phyloP scores from a whole-genome alignment of 2,888 invertebrate species.

The Drosophila eohydei region DNA sequence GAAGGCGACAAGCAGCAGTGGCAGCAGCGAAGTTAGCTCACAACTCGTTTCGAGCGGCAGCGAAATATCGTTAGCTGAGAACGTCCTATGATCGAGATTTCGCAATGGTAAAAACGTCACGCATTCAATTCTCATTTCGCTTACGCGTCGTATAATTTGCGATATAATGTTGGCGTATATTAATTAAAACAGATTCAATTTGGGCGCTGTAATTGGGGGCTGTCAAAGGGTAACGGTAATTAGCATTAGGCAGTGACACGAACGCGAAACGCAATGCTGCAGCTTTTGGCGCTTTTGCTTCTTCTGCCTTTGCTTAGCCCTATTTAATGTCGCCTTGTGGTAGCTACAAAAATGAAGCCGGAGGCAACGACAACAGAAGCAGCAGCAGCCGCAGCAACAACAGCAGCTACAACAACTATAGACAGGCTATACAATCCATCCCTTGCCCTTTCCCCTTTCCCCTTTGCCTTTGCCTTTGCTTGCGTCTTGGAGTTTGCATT shows the following conservation, averaged over 20 bases:
- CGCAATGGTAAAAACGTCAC: background rate
- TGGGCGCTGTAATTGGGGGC: slow-evolving; percentile 60
- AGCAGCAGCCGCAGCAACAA: slow-evolving; percentile 8
- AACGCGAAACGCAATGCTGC: slow-evolving; percentile 36
- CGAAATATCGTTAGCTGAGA: slow-evolving; percentile 1
- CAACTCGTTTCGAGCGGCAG: background rate
- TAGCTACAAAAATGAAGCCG: slow-evolving; percentile 59
- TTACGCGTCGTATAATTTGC: background rate
- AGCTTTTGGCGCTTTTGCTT: background rate
- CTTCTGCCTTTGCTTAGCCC: background rate
- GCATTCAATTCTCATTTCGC: background rate
- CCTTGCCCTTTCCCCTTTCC: background rate
- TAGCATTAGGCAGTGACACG: slow-evolving; percentile 35
- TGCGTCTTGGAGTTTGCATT: slow-evolving; percentile 28
- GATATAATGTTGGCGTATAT: slow-evolving; percentile 28
- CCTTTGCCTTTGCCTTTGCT: background rate
- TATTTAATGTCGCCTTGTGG: slow-evolving; percentile 48
- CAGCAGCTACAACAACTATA: slow-evolving; percentile 1
- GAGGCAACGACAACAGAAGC: slow-evolving; percentile 18
- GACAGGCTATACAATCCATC: slow-evolving; percentile 1
- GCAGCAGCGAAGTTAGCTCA: slow-evolving; percentile 7
- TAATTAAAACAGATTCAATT: slow-evolving; percentile 60
- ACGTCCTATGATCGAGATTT: slow-evolving; percentile 1
- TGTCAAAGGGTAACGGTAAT: slow-evolving; percentile 67
- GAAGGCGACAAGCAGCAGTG: background rate